phyloP scores from a whole-genome alignment of 2,113 vertebrate species.

The Neopipo cinnamomea region DNA sequence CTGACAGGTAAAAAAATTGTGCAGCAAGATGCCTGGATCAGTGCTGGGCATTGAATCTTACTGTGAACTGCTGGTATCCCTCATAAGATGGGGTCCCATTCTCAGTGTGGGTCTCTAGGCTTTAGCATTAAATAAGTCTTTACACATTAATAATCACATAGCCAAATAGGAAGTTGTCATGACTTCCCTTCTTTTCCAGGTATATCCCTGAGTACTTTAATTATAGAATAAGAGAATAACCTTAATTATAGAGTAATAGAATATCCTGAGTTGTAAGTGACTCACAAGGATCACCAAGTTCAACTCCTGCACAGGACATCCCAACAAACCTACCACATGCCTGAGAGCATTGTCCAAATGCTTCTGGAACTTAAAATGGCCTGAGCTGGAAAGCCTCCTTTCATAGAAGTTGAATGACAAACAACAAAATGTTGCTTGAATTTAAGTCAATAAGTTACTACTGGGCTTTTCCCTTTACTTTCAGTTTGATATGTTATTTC shows the following conservation, averaged over 20 bases:
- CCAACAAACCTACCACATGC: not conserved
- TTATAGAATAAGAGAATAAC: not conserved
- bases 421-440: not conserved
- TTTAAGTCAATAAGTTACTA: not conserved
- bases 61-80: not conserved
- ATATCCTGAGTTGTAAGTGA: not conserved
- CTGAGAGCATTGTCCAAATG: not conserved
- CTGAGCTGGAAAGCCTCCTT: not conserved
- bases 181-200: not conserved
- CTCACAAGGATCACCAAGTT: not conserved
- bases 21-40: not conserved
- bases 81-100: not conserved
- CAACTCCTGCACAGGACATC: not conserved
- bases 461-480: slow-evolving; percentile 37
- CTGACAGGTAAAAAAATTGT: not conserved
- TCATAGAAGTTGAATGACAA: not conserved
- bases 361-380: not conserved
- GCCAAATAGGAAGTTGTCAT: not conserved
- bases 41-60: not conserved
- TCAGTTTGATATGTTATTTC: slow-evolving; percentile 9
- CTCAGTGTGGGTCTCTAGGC: not conserved
- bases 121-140: not conserved
- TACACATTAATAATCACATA: not conserved
- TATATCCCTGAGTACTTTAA: not conserved
- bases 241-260: not conserved